phyloP scores from a whole-genome alignment of 2,113 vertebrate species.

The Notiomystis cincta region DNA sequence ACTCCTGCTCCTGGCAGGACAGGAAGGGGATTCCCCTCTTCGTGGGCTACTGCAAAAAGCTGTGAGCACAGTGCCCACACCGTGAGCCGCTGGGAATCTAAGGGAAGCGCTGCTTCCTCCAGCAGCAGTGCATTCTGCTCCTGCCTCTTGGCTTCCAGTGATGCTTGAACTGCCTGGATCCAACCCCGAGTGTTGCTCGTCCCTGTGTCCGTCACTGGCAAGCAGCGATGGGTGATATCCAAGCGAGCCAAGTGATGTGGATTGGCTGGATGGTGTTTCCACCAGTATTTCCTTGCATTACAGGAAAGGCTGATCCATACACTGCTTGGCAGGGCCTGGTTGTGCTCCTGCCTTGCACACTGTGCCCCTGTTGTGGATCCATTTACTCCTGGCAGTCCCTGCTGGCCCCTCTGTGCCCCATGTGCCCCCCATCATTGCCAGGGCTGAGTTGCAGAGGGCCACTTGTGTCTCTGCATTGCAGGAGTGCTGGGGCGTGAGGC shows the following conservation, averaged over 20 bases:
- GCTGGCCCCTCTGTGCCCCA: background rate
- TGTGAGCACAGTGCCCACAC: background rate
- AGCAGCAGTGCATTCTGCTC: accelerated
- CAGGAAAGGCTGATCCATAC: background rate
- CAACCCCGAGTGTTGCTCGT: accelerated
- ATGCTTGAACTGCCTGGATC: background rate
- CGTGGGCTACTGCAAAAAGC: accelerated
- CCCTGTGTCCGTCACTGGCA: accelerated
- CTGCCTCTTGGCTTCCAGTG: background rate
- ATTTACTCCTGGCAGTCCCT: background rate
- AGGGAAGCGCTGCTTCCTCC: background rate
- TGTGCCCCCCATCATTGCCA: background rate
- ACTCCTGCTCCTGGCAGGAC: background rate
- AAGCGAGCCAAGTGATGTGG: accelerated
- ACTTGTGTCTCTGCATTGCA: background rate
- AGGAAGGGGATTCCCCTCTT: background rate
- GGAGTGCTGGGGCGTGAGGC: accelerated
- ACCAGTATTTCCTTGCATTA: background rate
- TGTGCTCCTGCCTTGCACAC: background rate
- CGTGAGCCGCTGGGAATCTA: accelerated
- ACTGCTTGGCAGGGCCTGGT: background rate
- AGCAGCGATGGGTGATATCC: accelerated
- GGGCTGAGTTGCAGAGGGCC: background rate
- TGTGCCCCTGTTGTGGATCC: accelerated
- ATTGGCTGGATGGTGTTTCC: background rate